Evolutionary conservation across 2,113 vertebrate genomes (phyloP).

Genomic region (Phasianus colchicus): DNA sequence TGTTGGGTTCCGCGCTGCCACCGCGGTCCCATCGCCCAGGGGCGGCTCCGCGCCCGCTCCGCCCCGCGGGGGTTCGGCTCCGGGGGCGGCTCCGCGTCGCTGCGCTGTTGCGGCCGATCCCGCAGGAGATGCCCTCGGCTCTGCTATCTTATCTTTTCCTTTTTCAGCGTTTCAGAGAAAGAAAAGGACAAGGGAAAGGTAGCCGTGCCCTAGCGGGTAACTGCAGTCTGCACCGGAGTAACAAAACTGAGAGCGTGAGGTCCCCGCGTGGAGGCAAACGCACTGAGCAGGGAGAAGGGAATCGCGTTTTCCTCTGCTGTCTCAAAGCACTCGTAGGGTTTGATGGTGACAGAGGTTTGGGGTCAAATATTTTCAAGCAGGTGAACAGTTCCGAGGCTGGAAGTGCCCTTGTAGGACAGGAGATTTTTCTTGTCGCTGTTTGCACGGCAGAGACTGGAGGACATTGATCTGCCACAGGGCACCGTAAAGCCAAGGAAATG

Average conservation of each 20-base stretch:
- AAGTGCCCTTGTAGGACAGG: no score
- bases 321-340: not conserved
- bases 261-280: rapidly evolving
- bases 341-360: not conserved
- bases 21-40: not conserved
- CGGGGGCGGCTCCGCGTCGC: conserved; percentile 67
- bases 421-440: not conserved
- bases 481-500: rapidly evolving
- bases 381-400: no score
- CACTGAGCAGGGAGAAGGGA: rapidly evolving
- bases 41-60: conserved; percentile 64
- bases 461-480: rapidly evolving
- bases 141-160: rapidly evolving
- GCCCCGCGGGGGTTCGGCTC: conserved; percentile 75
- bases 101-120: not conserved
- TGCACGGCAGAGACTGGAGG: not conserved
- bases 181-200: no score
- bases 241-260: rapidly evolving
- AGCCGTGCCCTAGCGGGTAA: no score
- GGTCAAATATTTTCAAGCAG: not conserved
- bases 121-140: not conserved
- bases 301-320: rapidly evolving
- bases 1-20: not conserved
- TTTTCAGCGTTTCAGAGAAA: rapidly evolving
- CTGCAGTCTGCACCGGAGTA: no score